Evolutionary conservation across 1,140 invertebrate genomes (phyloP).

Genomic region (Neuroterus valhalla): DNA sequence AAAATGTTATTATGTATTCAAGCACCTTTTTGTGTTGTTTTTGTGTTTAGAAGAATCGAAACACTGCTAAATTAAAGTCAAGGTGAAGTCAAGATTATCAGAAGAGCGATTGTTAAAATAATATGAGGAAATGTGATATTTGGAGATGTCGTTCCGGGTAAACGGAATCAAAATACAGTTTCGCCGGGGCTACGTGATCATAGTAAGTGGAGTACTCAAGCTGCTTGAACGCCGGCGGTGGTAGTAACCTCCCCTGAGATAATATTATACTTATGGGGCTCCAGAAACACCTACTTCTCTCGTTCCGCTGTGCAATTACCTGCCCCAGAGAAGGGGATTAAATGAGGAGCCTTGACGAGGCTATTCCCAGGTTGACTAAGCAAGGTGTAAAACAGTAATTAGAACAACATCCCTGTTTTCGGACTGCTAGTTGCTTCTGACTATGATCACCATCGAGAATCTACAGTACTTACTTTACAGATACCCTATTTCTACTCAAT

Average conservation of each 20-base stretch:
- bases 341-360: constrained; percentile 4
- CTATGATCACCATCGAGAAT: not conserved
- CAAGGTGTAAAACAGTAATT: constrained; percentile 13
- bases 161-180: not conserved
- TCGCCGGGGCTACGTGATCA: not conserved
- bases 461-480: too few relatives aligned
- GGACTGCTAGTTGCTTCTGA: not conserved
- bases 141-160: not conserved
- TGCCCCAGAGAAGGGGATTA: not conserved
- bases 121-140: not conserved
- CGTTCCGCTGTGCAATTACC: constrained; percentile 31
- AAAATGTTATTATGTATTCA: too few relatives aligned
- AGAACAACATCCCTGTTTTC: not conserved
- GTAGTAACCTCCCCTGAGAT: constrained; percentile 25
- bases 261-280: constrained; percentile 34
- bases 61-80: not conserved
- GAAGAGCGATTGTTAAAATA: not conserved
- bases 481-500: too few relatives aligned
- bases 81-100: not conserved
- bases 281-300: constrained; percentile 24
- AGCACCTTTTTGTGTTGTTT: too few relatives aligned
- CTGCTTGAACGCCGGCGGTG: not conserved
- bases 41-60: too few relatives aligned
- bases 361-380: not conserved
- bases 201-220: constrained; percentile 25